These are phyloP conservation scores for Elaphurus davidianus DNA, from an alignment of 2,113 vertebrate species.

Conservation along the genomic window DNA sequence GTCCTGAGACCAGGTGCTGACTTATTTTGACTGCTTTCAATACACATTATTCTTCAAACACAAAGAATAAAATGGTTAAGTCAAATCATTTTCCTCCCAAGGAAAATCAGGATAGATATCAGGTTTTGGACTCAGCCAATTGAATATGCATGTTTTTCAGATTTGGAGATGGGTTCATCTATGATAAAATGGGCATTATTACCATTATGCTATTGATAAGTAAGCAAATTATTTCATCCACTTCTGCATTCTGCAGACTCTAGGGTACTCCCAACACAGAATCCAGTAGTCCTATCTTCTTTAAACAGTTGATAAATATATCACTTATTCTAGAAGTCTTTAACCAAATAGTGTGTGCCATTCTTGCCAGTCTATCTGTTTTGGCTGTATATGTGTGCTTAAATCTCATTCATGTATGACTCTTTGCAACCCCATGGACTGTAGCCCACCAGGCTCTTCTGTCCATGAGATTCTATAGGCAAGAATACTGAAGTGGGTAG, in stretches of 20 bases:
- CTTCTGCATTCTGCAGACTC: background rate
- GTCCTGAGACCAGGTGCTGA: no score
- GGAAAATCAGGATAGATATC: background rate
- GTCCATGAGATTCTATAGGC: background rate
- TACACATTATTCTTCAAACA: background rate
- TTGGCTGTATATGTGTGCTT: background rate
- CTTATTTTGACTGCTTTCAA: background rate
- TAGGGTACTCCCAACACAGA: background rate
- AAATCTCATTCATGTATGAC: background rate
- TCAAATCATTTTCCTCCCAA: background rate
- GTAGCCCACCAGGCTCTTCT: background rate
- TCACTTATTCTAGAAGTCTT: constrained; percentile 1
- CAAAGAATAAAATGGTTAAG: background rate
- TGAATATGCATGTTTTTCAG: background rate
- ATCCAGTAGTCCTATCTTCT: background rate
- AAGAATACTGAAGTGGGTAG: background rate
- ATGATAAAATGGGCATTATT: background rate
- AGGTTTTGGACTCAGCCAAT: background rate
- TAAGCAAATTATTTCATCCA: background rate
- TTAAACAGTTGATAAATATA: background rate
- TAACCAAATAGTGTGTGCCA: background rate
- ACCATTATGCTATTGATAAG: background rate
- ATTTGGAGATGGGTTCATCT: background rate
- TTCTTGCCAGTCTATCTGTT: background rate
- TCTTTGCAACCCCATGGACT: background rate